Evolutionary conservation across 2,797 vertebrate species (phyloP).

Genomic region (Enteromius afrohamiltoni): DNA sequence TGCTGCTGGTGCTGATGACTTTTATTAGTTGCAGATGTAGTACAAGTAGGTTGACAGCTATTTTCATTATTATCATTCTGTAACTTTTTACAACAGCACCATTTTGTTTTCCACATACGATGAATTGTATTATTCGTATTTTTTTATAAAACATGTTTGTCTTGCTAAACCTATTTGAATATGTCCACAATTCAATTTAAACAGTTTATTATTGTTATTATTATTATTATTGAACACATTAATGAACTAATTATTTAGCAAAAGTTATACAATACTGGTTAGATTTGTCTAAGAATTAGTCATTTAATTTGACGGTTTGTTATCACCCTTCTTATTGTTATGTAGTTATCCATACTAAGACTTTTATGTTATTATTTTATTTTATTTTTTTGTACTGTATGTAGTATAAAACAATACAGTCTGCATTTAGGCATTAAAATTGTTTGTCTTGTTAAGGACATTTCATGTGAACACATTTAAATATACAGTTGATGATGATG

Average conservation of each 20-base stretch:
- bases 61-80: not conserved
- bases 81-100: not conserved
- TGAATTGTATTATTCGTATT: not conserved
- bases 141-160: not conserved
- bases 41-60: not conserved
- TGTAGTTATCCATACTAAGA: not conserved
- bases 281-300: not conserved
- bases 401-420: not conserved
- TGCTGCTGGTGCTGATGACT: not conserved
- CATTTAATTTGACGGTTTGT: not conserved
- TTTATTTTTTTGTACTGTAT: too few species aligned
- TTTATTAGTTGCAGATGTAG: not conserved
- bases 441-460: too few species aligned
- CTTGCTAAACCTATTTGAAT: not conserved
- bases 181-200: not conserved
- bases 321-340: not conserved
- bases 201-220: not conserved
- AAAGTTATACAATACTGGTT: not conserved
- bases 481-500: too few species aligned
- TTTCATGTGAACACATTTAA: too few species aligned
- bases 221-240: not conserved
- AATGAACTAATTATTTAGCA: not conserved
- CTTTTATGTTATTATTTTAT: not conserved
- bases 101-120: not conserved
- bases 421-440: too few species aligned